Percentiles rank a stretch among this genome's conserved stretches.
phyloP scores from a whole-genome alignment of 2,113 vertebrate species.

The Poeciliopsis prolifica region DNA sequence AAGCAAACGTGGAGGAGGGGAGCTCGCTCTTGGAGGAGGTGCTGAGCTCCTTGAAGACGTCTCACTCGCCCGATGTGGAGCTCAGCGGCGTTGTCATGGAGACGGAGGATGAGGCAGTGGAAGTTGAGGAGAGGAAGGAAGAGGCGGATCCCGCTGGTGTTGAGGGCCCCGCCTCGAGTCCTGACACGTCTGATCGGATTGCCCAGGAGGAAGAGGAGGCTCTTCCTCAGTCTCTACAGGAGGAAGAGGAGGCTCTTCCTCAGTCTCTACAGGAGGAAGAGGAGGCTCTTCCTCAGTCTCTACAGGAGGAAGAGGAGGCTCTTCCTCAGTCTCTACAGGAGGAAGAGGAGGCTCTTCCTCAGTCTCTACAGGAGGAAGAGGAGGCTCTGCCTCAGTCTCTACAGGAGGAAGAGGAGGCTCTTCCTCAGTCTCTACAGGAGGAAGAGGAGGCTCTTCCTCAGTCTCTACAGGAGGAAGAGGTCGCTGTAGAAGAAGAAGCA shows the following conservation, averaged over 20 bases:
- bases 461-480: slow-evolving; percentile 27
- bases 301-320: slow-evolving; percentile 24
- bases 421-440: slow-evolving; percentile 13
- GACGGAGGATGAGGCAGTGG: slow-evolving; percentile 6
- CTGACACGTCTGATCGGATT: background rate
- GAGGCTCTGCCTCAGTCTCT: slow-evolving; percentile 10
- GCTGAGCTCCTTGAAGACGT: slow-evolving; percentile 74
- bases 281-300: background rate
- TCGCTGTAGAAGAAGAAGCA: slow-evolving; percentile 29
- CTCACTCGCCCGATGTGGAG: slow-evolving; percentile 45
- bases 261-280: slow-evolving; percentile 26
- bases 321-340: slow-evolving; percentile 12
- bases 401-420: slow-evolving; percentile 24
- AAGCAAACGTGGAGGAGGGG: slow-evolving; percentile 49
- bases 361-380: slow-evolving; percentile 9
- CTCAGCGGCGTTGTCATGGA: slow-evolving; percentile 41
- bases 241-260: slow-evolving; percentile 11
- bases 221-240: slow-evolving; percentile 7
- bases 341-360: slow-evolving; percentile 3
- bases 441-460: slow-evolving; percentile 5
- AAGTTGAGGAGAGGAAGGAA: slow-evolving; percentile 29
- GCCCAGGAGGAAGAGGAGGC: slow-evolving; percentile 6
- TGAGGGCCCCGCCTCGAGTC: background rate
- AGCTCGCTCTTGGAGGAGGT: slow-evolving; percentile 78
- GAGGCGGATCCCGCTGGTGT: background rate